Conservation (phyloP, 2,888 invertebrate species). For the Zygaena filipendulae region DNA sequence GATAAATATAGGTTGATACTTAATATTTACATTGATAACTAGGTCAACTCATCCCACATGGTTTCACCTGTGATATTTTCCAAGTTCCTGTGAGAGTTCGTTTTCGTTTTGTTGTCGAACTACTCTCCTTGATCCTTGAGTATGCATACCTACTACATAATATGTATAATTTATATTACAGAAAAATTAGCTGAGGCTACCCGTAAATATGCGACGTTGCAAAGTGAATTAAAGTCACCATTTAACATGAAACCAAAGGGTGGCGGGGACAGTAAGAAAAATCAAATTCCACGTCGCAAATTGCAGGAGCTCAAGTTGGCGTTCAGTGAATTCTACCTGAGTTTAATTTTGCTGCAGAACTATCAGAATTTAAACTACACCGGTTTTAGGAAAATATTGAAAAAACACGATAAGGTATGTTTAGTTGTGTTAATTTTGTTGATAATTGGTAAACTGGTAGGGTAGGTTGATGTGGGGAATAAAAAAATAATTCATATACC, state of each 20-base stretch:
- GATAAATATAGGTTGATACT: too few relatives aligned
- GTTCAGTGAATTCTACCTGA: conserved; percentile 98
- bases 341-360: conserved; percentile 95
- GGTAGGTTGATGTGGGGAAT: too few relatives aligned
- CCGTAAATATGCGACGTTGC: conserved; percentile 90
- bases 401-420: conserved; percentile 97
- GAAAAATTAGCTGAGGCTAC: conserved; percentile 98
- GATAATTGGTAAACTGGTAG: conserved; percentile 14
- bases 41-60: too few relatives aligned
- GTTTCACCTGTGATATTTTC: too few relatives aligned
- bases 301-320: conserved; percentile 94
- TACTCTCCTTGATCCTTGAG: too few relatives aligned
- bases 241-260: conserved; percentile 64
- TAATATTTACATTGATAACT: too few relatives aligned
- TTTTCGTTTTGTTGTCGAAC: too few relatives aligned
- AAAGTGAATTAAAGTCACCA: conserved; percentile 82
- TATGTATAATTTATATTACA: conserved; percentile 34
- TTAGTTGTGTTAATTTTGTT: conserved; percentile 7
- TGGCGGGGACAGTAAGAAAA: conserved; percentile 50
- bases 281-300: conserved; percentile 78
- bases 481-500: too few relatives aligned
- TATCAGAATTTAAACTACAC: conserved; percentile 99
- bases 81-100: too few relatives aligned
- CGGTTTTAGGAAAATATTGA: conserved; percentile 98
- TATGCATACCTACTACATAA: too few relatives aligned